Conservation (phyloP, 2,113 vertebrate genomes). For the Hippocampus comes region DNA sequence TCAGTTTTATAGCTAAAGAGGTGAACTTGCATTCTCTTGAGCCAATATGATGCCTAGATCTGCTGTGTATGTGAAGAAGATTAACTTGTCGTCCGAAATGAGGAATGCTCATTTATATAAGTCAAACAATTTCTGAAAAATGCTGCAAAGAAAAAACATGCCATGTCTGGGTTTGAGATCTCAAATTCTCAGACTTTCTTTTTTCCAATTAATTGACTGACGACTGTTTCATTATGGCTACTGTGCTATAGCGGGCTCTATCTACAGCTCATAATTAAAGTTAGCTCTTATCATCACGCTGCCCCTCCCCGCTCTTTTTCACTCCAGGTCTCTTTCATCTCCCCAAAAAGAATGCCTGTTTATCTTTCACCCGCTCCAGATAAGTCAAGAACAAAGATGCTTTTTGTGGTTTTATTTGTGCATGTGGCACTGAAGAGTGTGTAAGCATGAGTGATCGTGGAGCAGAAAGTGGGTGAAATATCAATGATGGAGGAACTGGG, state of each 20-base stretch:
- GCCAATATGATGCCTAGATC: too few relatives aligned
- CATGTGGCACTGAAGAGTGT: conserved; percentile 8
- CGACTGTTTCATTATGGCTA: neutral
- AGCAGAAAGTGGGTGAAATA: neutral
- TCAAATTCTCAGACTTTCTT: neutral
- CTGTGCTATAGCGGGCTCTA: conserved; percentile 15
- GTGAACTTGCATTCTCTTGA: too few relatives aligned
- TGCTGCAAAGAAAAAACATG: too few relatives aligned
- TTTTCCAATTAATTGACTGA: neutral
- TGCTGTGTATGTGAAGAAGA: too few relatives aligned
- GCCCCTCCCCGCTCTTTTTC: conserved; percentile 22
- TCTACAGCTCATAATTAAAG: conserved; percentile 50
- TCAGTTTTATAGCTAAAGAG: too few relatives aligned
- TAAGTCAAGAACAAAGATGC: conserved; percentile 44
- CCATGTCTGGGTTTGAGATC: neutral
- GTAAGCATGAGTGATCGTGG: conserved; percentile 14
- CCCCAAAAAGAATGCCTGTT: conserved; percentile 50
- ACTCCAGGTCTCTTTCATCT: conserved; percentile 48
- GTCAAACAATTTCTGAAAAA: too few relatives aligned
- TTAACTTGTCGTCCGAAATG: too few relatives aligned
- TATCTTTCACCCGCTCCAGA: conserved; percentile 43
- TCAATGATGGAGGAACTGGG: neutral
- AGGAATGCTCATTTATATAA: too few relatives aligned
- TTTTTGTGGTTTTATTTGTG: conserved; percentile 37
- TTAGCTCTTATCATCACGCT: conserved; percentile 42